Conservation (phyloP, 2,888 invertebrate species). For the Agrochola lota region DNA sequence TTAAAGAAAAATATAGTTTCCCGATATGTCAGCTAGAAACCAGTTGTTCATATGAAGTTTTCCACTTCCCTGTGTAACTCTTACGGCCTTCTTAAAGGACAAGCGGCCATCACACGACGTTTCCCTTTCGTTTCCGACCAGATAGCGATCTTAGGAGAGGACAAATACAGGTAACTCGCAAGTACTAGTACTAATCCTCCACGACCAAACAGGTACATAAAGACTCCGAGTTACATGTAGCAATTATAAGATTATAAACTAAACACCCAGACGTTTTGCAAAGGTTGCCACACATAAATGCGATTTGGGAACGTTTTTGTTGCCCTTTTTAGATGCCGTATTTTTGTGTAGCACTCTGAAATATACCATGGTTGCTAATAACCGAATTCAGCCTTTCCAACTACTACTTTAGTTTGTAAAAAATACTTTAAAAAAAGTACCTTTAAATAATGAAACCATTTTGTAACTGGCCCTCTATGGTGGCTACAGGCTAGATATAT, state of each 20-base stretch:
- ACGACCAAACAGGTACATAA: slow-evolving; percentile 21
- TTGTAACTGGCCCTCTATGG: neutral
- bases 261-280: slow-evolving; percentile 11
- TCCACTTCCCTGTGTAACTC: slow-evolving; percentile 25
- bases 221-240: slow-evolving; percentile 35
- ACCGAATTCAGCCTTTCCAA: neutral
- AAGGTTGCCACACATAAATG: slow-evolving; percentile 2
- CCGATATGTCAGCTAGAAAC: slow-evolving; percentile 4
- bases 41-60: slow-evolving; percentile 25
- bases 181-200: slow-evolving; percentile 37
- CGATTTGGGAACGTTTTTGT: neutral
- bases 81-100: slow-evolving; percentile 17
- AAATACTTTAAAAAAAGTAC: too few species aligned
- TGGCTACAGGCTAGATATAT: neutral
- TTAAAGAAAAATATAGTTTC: slow-evolving; percentile 7
- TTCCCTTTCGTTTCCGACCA: slow-evolving; percentile 57
- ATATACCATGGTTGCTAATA: neutral
- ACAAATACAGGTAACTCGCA: slow-evolving; percentile 24
- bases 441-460: neutral
- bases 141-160: slow-evolving; percentile 37
- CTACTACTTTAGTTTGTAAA: too few species aligned
- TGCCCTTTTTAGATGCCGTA: too few species aligned
- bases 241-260: slow-evolving; percentile 56
- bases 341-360: neutral
- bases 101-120: slow-evolving; percentile 24